These are phyloP conservation scores for Ctenochaetus hawaiiensis DNA, from an alignment of 2,797 vertebrate species.

Conservation along the genomic window DNA sequence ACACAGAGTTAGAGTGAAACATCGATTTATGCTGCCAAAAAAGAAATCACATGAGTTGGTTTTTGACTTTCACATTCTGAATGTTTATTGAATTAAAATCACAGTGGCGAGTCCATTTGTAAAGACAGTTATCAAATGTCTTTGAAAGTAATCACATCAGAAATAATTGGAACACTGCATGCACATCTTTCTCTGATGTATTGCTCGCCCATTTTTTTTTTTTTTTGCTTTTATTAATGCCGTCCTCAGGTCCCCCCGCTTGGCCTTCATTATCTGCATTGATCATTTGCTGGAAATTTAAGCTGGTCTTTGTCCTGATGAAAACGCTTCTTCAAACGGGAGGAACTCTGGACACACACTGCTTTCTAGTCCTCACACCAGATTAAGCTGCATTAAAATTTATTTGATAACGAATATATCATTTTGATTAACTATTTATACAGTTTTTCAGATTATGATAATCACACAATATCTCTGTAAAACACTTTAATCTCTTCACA, in stretches of 20 bases:
- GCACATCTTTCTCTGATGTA: conserved; percentile 40
- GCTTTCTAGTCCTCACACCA: not conserved
- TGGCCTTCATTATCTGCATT: not conserved
- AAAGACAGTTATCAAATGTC: conserved; percentile 54
- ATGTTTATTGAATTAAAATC: conserved; percentile 82
- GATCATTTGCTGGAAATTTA: not conserved
- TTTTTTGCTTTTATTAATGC: not conserved
- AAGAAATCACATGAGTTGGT: conserved; percentile 76
- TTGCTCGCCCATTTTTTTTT: not conserved
- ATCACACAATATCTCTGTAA: conserved; percentile 11
- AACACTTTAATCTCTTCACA: conserved; percentile 1
- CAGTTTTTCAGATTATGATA: conserved; percentile 20
- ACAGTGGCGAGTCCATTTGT: conserved; percentile 70
- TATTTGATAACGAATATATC: not conserved
- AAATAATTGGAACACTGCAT: conserved; percentile 41
- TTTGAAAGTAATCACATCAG: conserved; percentile 61
- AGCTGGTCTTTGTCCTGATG: not conserved
- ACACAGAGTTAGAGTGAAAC: conserved; percentile 19
- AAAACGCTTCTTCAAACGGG: conserved; percentile 6
- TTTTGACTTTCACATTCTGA: conserved; percentile 75
- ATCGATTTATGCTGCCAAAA: conserved; percentile 30
- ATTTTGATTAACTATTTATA: not conserved
- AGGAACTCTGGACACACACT: conserved; percentile 10
- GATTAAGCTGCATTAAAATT: conserved; percentile 7
- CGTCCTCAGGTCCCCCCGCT: not conserved